Evolutionary conservation across 2,888 invertebrate genomes (phyloP).

Genomic region (Drosophila tripunctata): DNA sequence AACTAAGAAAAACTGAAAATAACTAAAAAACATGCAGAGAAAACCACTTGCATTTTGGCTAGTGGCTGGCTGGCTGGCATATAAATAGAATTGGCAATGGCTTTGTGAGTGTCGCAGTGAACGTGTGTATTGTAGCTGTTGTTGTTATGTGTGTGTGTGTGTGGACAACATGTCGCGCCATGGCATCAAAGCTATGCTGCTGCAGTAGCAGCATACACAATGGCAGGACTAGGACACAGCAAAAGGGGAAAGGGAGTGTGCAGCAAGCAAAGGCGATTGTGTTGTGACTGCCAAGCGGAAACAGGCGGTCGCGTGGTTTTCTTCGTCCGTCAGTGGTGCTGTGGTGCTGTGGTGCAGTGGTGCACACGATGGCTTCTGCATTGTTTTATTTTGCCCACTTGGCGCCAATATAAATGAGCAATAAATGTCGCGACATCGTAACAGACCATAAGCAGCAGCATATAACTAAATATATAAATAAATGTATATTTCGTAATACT

Average conservation of each 20-base stretch:
- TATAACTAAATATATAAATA: slow-evolving; percentile 4
- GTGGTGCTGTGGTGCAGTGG: neutral
- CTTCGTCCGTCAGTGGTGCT: neutral
- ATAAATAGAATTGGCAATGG: slow-evolving; percentile 77
- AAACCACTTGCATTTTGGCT: slow-evolving; percentile 70
- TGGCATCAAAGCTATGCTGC: slow-evolving; percentile 54
- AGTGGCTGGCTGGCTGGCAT: slow-evolving; percentile 36
- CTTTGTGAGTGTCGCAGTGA: slow-evolving; percentile 46
- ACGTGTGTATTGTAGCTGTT: too few species aligned
- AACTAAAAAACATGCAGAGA: too few species aligned
- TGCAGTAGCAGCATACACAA: slow-evolving; percentile 33
- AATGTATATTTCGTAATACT: neutral
- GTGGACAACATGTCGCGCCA: slow-evolving; percentile 76
- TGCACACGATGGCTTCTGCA: slow-evolving; percentile 25
- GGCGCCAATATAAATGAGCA: slow-evolving; percentile 62
- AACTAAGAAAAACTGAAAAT: slow-evolving; percentile 1
- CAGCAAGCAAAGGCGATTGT: slow-evolving; percentile 5
- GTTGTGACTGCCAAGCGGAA: slow-evolving; percentile 50
- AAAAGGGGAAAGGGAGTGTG: neutral
- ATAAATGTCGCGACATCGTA: slow-evolving; percentile 46
- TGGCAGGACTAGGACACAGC: neutral
- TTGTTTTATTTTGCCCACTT: slow-evolving; percentile 22
- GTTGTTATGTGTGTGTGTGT: slow-evolving; percentile 29
- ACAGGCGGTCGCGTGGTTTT: slow-evolving; percentile 47
- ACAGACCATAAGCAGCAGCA: slow-evolving; percentile 2